Conservation (phyloP, 2,888 invertebrate species). For the Gibbula magus region DNA sequence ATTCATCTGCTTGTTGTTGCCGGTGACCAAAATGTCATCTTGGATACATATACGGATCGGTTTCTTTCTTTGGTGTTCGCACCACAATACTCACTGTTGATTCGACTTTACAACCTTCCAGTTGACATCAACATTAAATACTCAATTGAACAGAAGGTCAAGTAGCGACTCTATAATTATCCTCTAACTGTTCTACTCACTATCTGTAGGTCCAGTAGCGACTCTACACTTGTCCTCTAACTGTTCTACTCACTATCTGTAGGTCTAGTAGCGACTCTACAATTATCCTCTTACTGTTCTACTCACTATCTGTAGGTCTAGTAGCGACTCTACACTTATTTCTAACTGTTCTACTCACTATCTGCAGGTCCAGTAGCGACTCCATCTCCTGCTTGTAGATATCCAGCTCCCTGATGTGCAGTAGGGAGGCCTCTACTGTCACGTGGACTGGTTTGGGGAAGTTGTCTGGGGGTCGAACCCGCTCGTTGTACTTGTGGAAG, state of each 20-base stretch:
- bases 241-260: conserved; percentile 24
- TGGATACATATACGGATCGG: no score
- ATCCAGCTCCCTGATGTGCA: conserved; percentile 21
- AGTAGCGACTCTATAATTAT: no score
- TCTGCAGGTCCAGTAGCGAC: conserved; percentile 25
- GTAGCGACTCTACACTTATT: no score
- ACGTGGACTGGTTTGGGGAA: conserved; percentile 35
- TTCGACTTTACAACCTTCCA: no score
- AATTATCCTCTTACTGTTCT: neutral
- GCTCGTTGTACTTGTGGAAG: conserved; percentile 47
- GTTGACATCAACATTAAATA: neutral
- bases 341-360: conserved; percentile 17
- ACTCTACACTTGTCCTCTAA: neutral
- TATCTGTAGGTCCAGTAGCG: conserved; percentile 26
- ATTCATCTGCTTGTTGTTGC: no score
- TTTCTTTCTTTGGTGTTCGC: no score
- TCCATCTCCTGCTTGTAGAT: conserved; percentile 23
- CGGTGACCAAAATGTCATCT: no score
- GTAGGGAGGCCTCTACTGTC: conserved; percentile 25
- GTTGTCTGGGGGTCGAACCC: conserved; percentile 42
- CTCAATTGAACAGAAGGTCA: conserved; percentile 30
- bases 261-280: no score
- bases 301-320: conserved; percentile 32
- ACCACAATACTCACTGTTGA: no score
- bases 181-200: conserved; percentile 8